These are phyloP conservation scores for Ips nitidus DNA, from an alignment of 1,140 invertebrate species.

Conservation along the genomic window DNA sequence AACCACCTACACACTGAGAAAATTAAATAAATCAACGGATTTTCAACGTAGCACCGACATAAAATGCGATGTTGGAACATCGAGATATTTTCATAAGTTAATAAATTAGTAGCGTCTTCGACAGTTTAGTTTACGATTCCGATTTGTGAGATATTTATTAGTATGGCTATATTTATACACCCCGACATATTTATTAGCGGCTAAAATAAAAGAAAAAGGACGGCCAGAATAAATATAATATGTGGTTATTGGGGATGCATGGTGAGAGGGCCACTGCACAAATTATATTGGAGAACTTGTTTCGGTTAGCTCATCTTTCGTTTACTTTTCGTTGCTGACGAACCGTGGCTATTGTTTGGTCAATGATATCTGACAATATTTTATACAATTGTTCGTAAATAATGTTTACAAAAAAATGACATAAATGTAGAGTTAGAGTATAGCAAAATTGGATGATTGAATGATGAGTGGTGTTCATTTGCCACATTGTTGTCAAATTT, in stretches of 20 bases:
- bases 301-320: neutral
- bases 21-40: neutral
- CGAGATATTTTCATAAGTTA: conserved; percentile 40
- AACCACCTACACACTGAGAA: too few species aligned
- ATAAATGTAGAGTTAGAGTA: neutral
- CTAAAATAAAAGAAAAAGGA: conserved; percentile 46
- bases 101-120: conserved; percentile 40
- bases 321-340: neutral
- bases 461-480: too few species aligned
- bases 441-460: neutral
- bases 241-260: conserved; percentile 46
- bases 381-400: neutral
- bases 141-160: conserved; percentile 48
- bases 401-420: neutral
- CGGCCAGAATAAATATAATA: conserved; percentile 47
- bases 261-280: conserved; percentile 39
- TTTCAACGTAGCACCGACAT: conserved; percentile 19
- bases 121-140: conserved; percentile 47
- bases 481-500: too few species aligned
- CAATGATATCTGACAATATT: neutral
- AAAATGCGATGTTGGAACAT: conserved; percentile 37
- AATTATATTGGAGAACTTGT: conserved; percentile 28
- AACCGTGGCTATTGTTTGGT: neutral
- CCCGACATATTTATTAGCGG: conserved; percentile 49
- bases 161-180: conserved; percentile 43